Evolutionary conservation across 2,888 invertebrate species (phyloP), one percentile per base, ranked within the genome.

Genomic region (Perizoma affinitatum): DNA sequence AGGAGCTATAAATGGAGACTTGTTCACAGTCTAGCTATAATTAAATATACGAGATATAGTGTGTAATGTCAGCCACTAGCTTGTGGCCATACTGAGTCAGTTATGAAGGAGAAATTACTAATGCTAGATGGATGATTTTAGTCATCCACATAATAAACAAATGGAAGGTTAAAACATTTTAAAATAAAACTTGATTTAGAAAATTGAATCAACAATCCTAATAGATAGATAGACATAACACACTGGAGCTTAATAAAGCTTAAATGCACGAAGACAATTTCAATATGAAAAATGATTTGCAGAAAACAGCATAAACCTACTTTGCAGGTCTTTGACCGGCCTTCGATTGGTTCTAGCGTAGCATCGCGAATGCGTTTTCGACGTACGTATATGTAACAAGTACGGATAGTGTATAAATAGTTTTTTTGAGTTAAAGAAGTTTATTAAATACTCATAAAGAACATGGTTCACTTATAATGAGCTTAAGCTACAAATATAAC

Each of bases 1-100:
- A 54, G 35, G 41, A 63, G 50, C 69, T 73, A 76, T 72, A 75
- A 72, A 74, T 50, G 73, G 72, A 64, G 60, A 66, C 71, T 64
- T 55, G 70, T 66, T 67, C 68, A 63, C 61, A 61, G 22, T 55
- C 42, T 50, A 35, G 50, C 41, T 46, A 63, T 55, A 49, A 65
- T 60, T 65, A 65, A 61, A 61, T 46, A 34, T 51, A 34, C 11
- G 38, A 53, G 6, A 46, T 5, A 40, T 42, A 50, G 42, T 5
- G 9, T 44, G 34, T 36, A 34, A 46, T 42, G 43, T 47, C 36
- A n/a, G n/a, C n/a, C n/a, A n/a, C n/a, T 44, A 53, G 33, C 5
- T 53, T 6, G 38, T n/a, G 10, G 53, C 22, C 1, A 50, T 44
- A 36, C 45, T 40, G 42, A 46, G 49, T 43, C 50, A 54, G 11